Base-by-base conservation (phyloP, 2,797 vertebrate species). In the Sebastolobus alascanus region DNA sequence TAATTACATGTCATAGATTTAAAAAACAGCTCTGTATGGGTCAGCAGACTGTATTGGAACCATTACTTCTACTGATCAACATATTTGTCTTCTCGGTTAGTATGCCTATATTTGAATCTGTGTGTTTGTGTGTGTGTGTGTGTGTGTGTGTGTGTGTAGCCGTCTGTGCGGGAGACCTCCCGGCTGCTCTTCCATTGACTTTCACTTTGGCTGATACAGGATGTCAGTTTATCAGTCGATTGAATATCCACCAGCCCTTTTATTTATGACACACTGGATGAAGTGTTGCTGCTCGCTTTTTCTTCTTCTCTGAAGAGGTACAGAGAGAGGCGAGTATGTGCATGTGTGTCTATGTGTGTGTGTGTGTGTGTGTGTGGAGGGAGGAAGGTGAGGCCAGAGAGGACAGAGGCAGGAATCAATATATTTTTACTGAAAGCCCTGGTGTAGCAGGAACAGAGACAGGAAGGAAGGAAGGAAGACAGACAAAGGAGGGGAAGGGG, bases 211-310 rank as follows among this genome's bases (percentile, higher is more conserved):
- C 80, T 79, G 79, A 91, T 88, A 87, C 90, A 89, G 83, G 86
- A 92, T 92, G 92, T 89, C 90, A 90, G 87, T 93, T 92, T 91
- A 89, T 88, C 89, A 92, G 88, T 94, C 83, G 73, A 94, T 91
- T 91, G 83, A 91, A 90, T 90, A 90, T 91, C 89, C 88, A 88
- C 79, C 81, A 89, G 84, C 83, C 65, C 71, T 89, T 52, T 94
- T 92, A 94, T 94, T 94, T 93, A 94, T 93, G 92, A 94, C 89
- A 86, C 77, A 11, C 68, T 68, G 82, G 85, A 89, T 89, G 84
- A 91, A 90, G 86, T 80, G 88, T 87, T 91, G 82, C 71, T 64
- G 55, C 82, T 88, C 29, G 22, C 56, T 73, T 82, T 87, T 83
- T 87, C 69, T 86, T 76, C 76, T 79, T 77, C 69, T 86, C 56